Percentiles rank a stretch among this genome's conserved stretches.
Evolutionary conservation across 2,797 vertebrate genomes (phyloP).

Genomic region (Etheostoma perlongum): DNA sequence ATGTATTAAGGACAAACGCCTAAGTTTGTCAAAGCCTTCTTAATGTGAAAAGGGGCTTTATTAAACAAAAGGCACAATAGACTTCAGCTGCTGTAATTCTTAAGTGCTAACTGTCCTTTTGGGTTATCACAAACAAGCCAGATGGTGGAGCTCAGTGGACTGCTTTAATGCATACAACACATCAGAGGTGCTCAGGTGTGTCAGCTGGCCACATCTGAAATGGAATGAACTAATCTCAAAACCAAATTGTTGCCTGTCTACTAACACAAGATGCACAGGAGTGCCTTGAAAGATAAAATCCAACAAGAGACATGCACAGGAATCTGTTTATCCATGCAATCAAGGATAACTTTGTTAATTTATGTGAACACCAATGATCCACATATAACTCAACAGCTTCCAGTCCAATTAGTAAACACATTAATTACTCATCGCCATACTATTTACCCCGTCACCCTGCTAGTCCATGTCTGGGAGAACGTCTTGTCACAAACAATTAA

Average conservation of each 20-base stretch:
- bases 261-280: background rate
- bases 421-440: conserved; percentile 80
- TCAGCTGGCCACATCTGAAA: conserved; percentile 17
- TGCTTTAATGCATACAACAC: conserved; percentile 20
- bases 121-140: conserved; percentile 69
- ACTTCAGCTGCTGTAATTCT: conserved; percentile 39
- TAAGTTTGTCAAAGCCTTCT: conserved; percentile 47
- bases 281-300: background rate
- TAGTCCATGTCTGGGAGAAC: conserved; percentile 58
- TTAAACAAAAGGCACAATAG: conserved; percentile 53
- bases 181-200: conserved; percentile 44
- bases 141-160: conserved; percentile 37
- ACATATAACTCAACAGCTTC: conserved; percentile 66
- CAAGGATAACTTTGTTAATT: conserved; percentile 34
- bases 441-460: conserved; percentile 71
- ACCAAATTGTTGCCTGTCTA: background rate
- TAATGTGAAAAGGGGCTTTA: conserved; percentile 48
- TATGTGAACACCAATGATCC: conserved; percentile 40
- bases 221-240: conserved; percentile 33
- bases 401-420: conserved; percentile 82
- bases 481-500: conserved; percentile 87
- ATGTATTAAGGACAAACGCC: conserved; percentile 49
- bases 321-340: conserved; percentile 18
- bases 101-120: conserved; percentile 19
- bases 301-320: background rate